Base-by-base conservation (phyloP, 2,888 invertebrate species). In the Limnephilus marmoratus region DNA sequence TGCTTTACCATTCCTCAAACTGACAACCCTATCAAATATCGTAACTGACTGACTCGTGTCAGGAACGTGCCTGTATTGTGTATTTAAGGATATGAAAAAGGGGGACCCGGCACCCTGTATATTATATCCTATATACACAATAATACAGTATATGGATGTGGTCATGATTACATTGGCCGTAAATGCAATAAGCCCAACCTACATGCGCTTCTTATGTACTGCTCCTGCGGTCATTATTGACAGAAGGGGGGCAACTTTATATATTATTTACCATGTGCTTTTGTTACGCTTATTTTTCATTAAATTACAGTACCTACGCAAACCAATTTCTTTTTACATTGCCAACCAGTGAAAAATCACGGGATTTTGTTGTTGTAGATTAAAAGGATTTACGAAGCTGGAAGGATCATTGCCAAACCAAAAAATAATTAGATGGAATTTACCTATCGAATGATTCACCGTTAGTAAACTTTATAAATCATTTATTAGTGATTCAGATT, bases 171-270 rank as follows among this genome's bases (percentile, higher is more conserved):
- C 87, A 91, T 91, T 91, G 53, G 87, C 91, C 87, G 81, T 53
- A 88, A 91, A 91, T 91, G 87, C 88, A 91, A 91, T 91, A 91
- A 91, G 49, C 91, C 88, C 31, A 45, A 37, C 68, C 88, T 80
- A 41, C 24, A 41, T 86, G 13, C 29, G 83, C 41, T 7, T 37
- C 11, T 86, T 37, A 80, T 89, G n/a, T 89, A 81, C 80, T 68
- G 34, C 37, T 89, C 81, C 80, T 68, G 34, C 41, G 1, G 88
- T 87, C 31, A 87, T 29, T 49, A 53, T 87, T 68, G 18, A 68
- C 13, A 49, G 18, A 87, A 49, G 87, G 87, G 86, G 34, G 83
- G 15, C 24, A n/a, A 24, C 53, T 68, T 68, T 68, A 68, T 24
- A n/a, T n/a, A n/a, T 7, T 68, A n/a, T 7, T 7, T 68, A 9